phyloP scores from a whole-genome alignment of 2,113 vertebrate species.

The Microtus ochrogaster region DNA sequence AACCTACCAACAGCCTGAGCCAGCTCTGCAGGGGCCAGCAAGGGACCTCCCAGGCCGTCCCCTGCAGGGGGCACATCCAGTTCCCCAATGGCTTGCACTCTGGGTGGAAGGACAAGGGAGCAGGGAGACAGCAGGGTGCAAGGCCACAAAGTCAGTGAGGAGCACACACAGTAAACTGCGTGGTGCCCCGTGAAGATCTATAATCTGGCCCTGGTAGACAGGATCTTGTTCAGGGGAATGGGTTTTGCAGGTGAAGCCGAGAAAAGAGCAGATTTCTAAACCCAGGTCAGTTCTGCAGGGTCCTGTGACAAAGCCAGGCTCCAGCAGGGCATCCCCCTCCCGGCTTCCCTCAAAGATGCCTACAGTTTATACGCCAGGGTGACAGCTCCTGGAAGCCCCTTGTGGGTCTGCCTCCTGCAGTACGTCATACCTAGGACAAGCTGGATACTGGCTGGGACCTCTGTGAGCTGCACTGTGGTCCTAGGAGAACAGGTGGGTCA shows the following conservation, averaged over 20 bases:
- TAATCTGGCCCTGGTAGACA: no score
- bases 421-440: background rate
- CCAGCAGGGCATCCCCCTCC: no score
- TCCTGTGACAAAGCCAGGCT: no score
- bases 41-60: background rate
- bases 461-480: no score
- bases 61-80: background rate
- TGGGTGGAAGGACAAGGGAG: no score
- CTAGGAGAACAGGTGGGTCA: no score
- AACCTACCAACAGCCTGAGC: background rate
- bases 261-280: background rate
- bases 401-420: background rate
- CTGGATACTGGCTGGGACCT: background rate
- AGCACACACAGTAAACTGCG: fast-evolving
- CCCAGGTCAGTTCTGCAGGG: background rate
- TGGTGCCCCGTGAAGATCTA: background rate
- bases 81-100: background rate
- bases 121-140: no score
- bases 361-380: no score
- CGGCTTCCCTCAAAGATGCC: no score
- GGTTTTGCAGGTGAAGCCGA: background rate
- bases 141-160: background rate
- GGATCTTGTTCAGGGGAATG: background rate
- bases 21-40: background rate
- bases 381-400: no score